phyloP scores from a whole-genome alignment of 2,113 vertebrate genomes.

The Chrysemys picta region DNA sequence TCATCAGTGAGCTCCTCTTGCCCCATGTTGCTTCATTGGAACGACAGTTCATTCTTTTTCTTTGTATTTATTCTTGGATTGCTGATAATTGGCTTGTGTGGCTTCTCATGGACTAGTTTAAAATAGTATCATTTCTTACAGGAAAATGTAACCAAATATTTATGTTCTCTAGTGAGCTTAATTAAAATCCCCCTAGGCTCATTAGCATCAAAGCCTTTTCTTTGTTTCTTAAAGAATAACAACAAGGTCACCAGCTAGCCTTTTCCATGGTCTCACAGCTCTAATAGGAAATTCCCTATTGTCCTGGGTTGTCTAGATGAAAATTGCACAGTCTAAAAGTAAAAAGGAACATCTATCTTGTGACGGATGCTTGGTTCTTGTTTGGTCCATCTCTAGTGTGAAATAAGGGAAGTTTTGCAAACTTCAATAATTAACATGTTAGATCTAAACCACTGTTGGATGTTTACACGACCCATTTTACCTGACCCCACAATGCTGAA shows the following conservation, averaged over 20 bases:
- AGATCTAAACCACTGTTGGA: fast-evolving
- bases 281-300: background rate
- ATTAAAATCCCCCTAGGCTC: background rate
- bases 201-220: background rate
- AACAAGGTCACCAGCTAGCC: background rate
- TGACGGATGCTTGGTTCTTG: background rate
- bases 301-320: background rate
- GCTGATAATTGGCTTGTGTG: background rate
- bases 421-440: fast-evolving
- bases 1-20: background rate
- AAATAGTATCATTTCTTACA: background rate
- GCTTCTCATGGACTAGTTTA: background rate
- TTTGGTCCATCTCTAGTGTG: fast-evolving
- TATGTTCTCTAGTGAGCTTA: background rate
- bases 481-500: background rate
- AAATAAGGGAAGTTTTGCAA: background rate
- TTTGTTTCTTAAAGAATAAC: background rate
- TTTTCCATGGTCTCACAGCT: background rate
- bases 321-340: background rate
- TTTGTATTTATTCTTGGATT: background rate
- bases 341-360: background rate
- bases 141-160: background rate
- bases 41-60: background rate
- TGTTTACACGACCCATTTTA: background rate
- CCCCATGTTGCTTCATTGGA: background rate